Evolutionary conservation across 2,113 vertebrate species (phyloP).

Genomic region (Periophthalmodon schlosseri): DNA sequence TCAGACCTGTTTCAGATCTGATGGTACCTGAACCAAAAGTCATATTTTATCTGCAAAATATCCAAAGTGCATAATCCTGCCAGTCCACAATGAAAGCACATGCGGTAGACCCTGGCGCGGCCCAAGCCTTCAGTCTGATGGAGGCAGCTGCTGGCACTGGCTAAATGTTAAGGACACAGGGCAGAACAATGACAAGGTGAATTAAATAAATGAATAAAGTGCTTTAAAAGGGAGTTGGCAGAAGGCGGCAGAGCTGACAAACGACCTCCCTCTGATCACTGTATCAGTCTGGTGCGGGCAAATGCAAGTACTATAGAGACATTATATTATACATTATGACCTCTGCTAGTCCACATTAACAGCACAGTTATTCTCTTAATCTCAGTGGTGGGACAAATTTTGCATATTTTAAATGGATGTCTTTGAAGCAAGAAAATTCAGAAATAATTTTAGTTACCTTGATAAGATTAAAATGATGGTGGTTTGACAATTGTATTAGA

Average conservation of each 20-base stretch:
- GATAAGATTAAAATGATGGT: not conserved
- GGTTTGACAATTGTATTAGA: not conserved
- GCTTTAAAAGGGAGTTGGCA: constrained; percentile 11
- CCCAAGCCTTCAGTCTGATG: not conserved
- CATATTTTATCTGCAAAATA: not conserved
- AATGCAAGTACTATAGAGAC: not conserved
- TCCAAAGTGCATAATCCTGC: not conserved
- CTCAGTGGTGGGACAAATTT: not conserved
- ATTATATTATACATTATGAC: not conserved
- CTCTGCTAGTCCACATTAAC: not conserved
- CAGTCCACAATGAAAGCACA: not conserved
- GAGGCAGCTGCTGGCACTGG: not conserved
- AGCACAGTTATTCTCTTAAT: not conserved
- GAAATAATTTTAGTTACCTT: not conserved
- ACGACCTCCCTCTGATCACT: not conserved
- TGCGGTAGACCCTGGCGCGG: not conserved
- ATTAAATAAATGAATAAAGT: constrained; percentile 16
- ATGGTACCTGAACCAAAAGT: too few species aligned
- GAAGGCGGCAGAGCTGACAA: constrained; percentile 2
- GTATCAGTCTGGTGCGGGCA: not conserved
- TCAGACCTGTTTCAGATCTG: too few species aligned
- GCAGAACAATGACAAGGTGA: constrained; percentile 12
- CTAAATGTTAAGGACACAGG: constrained; percentile 6
- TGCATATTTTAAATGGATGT: not conserved
- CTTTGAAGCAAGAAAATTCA: not conserved